phyloP scores from a whole-genome alignment of 2,888 invertebrate species.

The Adineta ricciae region DNA sequence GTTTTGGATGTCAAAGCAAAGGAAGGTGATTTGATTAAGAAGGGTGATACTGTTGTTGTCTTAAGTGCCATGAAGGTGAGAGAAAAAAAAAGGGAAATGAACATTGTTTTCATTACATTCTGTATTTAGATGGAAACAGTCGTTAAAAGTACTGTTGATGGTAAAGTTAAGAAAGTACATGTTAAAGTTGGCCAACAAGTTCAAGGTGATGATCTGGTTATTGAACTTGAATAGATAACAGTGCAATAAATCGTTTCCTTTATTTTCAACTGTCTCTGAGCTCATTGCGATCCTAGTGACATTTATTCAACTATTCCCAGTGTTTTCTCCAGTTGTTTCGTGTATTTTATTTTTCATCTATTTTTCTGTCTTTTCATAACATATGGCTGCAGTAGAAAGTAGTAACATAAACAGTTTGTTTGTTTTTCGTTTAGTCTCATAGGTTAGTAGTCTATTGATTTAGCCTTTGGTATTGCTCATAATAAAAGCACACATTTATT shows the following conservation, averaged over 20 bases:
- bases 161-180: slow-evolving; percentile 65
- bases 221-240: slow-evolving; percentile 27
- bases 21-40: slow-evolving; percentile 75
- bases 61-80: slow-evolving; percentile 82
- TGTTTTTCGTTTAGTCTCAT: background rate
- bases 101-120: background rate
- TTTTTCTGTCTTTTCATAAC: background rate
- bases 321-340: background rate
- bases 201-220: slow-evolving; percentile 81
- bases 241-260: background rate
- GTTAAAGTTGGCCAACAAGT: slow-evolving; percentile 74
- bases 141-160: slow-evolving; percentile 80
- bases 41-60: slow-evolving; percentile 77
- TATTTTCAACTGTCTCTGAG: background rate
- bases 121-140: slow-evolving; percentile 76
- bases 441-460: background rate
- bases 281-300: background rate
- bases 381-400: too few relatives aligned
- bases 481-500: background rate
- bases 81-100: background rate
- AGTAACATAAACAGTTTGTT: too few relatives aligned
- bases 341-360: background rate
- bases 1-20: slow-evolving; percentile 65
- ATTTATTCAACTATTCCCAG: background rate
- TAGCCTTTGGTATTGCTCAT: background rate